phyloP scores from a whole-genome alignment of 2,113 vertebrate genomes.

The Mugil cephalus region DNA sequence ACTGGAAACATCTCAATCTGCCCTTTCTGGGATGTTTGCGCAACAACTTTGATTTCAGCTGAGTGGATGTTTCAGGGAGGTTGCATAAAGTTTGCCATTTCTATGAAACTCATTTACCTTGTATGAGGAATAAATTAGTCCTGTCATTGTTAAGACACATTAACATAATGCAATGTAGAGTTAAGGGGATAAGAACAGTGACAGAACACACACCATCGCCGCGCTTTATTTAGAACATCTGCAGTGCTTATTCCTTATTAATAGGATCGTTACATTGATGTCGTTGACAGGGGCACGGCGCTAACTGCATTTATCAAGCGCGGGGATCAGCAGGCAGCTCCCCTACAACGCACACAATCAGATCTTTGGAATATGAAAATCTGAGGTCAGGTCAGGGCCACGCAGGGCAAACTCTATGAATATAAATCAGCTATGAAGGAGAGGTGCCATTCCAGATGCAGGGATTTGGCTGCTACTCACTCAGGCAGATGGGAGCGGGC shows the following conservation, averaged over 20 bases:
- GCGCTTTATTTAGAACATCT: constrained; percentile 35
- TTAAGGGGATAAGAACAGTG: constrained; percentile 15
- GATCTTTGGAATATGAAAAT: constrained; percentile 46
- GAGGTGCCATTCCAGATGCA: constrained; percentile 43
- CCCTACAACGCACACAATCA: constrained; percentile 30
- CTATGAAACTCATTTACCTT: constrained; percentile 5
- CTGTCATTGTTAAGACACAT: not conserved
- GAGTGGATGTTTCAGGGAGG: not conserved
- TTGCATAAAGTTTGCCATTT: constrained; percentile 1
- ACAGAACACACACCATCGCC: constrained; percentile 4
- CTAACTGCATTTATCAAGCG: constrained; percentile 36
- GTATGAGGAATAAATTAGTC: not conserved
- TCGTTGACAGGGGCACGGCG: not conserved
- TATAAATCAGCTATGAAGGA: constrained; percentile 60
- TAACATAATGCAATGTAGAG: not conserved
- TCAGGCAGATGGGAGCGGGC: constrained; percentile 14
- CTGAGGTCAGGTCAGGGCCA: constrained; percentile 48
- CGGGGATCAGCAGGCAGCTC: constrained; percentile 32
- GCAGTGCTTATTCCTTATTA: constrained; percentile 50
- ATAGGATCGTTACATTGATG: constrained; percentile 16
- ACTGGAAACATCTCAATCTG: not conserved
- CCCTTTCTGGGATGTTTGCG: not conserved
- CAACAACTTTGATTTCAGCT: not conserved
- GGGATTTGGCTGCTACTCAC: constrained; percentile 19
- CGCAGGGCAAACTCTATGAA: constrained; percentile 51